These are phyloP conservation scores for Radopholus similis DNA, from an alignment of 1,140 invertebrate species.

Conservation along the genomic window DNA sequence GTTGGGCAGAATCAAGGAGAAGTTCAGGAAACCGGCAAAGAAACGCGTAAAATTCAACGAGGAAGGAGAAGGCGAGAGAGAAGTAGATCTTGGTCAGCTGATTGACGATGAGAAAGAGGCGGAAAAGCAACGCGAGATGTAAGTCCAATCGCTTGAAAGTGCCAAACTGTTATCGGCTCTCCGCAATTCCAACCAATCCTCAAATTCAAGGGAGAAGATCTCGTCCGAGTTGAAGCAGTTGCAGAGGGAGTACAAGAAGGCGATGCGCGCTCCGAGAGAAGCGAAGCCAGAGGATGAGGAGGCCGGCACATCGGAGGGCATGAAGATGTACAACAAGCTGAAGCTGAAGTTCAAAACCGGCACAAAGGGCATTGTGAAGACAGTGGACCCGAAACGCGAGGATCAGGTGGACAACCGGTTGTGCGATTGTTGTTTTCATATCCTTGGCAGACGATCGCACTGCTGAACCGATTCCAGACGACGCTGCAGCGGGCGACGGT, in stretches of 20 bases:
- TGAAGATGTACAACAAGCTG: conserved; percentile 73
- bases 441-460: conserved; percentile 67
- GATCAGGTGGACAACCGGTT: conserved; percentile 42
- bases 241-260: conserved; percentile 54
- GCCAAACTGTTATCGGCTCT: not conserved
- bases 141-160: conserved; percentile 1
- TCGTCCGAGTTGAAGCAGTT: conserved; percentile 45
- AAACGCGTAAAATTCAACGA: conserved; percentile 22
- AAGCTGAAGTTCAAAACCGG: conserved; percentile 72
- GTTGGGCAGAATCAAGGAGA: conserved; percentile 31
- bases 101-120: conserved; percentile 40
- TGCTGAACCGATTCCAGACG: conserved; percentile 76
- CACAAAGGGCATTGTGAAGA: conserved; percentile 43
- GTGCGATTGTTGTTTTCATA: not conserved
- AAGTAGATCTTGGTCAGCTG: conserved; percentile 39
- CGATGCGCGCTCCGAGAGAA: conserved; percentile 47
- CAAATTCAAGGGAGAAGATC: conserved; percentile 42
- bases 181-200: conserved; percentile 9
- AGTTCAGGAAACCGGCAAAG: conserved; percentile 23
- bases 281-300: conserved; percentile 56
- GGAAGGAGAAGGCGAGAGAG: conserved; percentile 18
- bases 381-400: conserved; percentile 65
- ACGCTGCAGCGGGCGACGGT: conserved; percentile 62
- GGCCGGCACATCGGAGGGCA: conserved; percentile 65
- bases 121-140: conserved; percentile 33